A percentile compares a stretch with the other conserved stretches of the same genome.
These are phyloP conservation scores for Lanius collurio DNA, from an alignment of 2,113 vertebrate genomes.

Conservation along the genomic window DNA sequence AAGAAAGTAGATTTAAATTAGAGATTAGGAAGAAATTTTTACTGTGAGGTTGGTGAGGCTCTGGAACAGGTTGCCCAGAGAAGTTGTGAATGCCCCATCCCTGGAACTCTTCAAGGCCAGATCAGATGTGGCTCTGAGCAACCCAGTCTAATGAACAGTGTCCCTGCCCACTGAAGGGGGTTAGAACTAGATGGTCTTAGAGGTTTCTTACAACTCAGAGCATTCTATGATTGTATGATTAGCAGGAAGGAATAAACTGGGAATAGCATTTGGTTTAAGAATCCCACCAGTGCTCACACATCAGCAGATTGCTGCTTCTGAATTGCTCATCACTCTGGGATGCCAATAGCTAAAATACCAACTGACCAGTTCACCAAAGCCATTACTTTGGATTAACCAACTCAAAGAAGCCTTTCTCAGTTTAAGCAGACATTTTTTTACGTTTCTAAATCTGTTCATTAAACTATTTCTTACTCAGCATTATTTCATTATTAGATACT, in stretches of 20 bases:
- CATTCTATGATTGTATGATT: not conserved
- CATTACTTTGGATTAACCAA: not conserved
- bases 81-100: not conserved
- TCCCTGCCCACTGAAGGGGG: not conserved
- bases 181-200: not conserved
- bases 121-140: not conserved
- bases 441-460: not conserved
- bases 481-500: not conserved
- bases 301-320: not conserved
- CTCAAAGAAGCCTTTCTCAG: not conserved
- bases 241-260: not conserved
- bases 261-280: not conserved
- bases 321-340: not conserved
- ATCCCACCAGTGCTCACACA: not conserved
- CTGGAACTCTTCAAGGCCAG: not conserved
- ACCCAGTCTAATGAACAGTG: not conserved
- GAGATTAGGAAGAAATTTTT: not conserved
- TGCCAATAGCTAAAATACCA: not conserved
- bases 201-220: not conserved
- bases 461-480: not conserved
- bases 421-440: not conserved
- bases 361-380: not conserved
- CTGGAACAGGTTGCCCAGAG: not conserved
- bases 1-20: not conserved
- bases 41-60: not conserved